Conservation (phyloP, 92 coral and sea anemone species). For the Pocillopora meandrina region DNA sequence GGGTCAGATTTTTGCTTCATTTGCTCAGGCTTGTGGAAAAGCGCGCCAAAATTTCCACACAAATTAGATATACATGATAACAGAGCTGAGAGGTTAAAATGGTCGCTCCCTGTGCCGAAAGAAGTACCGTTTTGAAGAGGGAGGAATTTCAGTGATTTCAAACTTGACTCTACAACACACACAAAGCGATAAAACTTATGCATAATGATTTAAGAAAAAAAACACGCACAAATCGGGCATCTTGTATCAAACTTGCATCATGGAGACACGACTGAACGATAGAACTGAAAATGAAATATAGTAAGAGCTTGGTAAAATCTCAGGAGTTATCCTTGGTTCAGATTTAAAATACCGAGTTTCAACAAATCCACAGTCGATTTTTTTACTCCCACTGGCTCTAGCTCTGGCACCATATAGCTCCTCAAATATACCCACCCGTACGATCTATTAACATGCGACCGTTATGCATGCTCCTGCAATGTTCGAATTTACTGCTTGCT, state of each 20-base stretch:
- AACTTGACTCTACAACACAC: too few relatives aligned
- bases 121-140: too few relatives aligned
- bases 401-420: slow-evolving; percentile 21
- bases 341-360: slow-evolving; percentile 1
- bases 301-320: too few relatives aligned
- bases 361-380: background rate
- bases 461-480: slow-evolving; percentile 41
- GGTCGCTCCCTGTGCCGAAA: too few relatives aligned
- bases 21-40: background rate
- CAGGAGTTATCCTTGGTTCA: background rate
- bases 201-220: too few relatives aligned
- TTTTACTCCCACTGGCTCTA: slow-evolving; percentile 5
- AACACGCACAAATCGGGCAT: too few relatives aligned
- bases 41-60: background rate
- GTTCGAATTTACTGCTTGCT: slow-evolving; percentile 34
- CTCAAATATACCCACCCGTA: slow-evolving; percentile 46
- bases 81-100: too few relatives aligned
- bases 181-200: too few relatives aligned
- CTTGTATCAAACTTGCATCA: too few relatives aligned
- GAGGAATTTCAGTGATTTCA: too few relatives aligned
- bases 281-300: background rate
- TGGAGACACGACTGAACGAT: background rate
- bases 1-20: background rate
- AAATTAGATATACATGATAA: too few relatives aligned
- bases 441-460: slow-evolving; percentile 37